A percentile compares a stretch with the other conserved stretches of the same genome.
phyloP scores from a whole-genome alignment of 2,888 invertebrate species.

The Cantharis lateralis region DNA sequence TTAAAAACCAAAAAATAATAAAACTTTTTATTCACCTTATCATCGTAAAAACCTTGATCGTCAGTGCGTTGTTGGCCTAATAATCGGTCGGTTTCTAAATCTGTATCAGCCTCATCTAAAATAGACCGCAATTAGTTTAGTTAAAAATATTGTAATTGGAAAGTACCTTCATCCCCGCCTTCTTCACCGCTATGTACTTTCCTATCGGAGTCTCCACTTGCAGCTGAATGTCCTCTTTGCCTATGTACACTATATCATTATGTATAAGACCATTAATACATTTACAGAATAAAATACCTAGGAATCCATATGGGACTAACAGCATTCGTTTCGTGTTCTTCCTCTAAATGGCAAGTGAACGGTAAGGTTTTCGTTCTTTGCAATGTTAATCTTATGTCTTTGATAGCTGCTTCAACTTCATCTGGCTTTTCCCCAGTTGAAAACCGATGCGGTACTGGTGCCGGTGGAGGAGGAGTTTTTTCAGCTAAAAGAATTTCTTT shows the following conservation, averaged over 20 bases:
- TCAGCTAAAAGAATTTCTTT: slow-evolving; percentile 40
- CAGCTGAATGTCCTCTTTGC: slow-evolving; percentile 60
- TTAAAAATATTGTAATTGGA: neutral
- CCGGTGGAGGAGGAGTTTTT: slow-evolving; percentile 74
- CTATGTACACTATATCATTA: slow-evolving; percentile 43
- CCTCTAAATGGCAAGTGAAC: slow-evolving; percentile 56
- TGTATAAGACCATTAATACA: neutral
- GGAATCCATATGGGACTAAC: slow-evolving; percentile 74
- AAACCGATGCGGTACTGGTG: slow-evolving; percentile 74
- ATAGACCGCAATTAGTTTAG: neutral
- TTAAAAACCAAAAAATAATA: slow-evolving; percentile 1
- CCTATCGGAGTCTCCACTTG: slow-evolving; percentile 65
- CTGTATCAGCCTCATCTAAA: slow-evolving; percentile 90
- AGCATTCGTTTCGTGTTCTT: slow-evolving; percentile 57
- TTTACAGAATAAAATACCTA: slow-evolving; percentile 55
- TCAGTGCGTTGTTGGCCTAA: slow-evolving; percentile 94
- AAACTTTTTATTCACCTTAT: slow-evolving; percentile 65
- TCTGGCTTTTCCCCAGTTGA: slow-evolving; percentile 49
- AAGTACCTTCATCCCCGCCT: slow-evolving; percentile 57
- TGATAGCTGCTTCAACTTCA: slow-evolving; percentile 70
- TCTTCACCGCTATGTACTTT: slow-evolving; percentile 73
- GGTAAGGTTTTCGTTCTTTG: slow-evolving; percentile 73
- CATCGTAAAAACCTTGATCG: slow-evolving; percentile 90
- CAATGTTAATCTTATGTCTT: slow-evolving; percentile 80
- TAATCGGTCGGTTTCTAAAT: slow-evolving; percentile 95